Conservation (phyloP, 2,888 invertebrate genomes). For the Molorchus minor region DNA sequence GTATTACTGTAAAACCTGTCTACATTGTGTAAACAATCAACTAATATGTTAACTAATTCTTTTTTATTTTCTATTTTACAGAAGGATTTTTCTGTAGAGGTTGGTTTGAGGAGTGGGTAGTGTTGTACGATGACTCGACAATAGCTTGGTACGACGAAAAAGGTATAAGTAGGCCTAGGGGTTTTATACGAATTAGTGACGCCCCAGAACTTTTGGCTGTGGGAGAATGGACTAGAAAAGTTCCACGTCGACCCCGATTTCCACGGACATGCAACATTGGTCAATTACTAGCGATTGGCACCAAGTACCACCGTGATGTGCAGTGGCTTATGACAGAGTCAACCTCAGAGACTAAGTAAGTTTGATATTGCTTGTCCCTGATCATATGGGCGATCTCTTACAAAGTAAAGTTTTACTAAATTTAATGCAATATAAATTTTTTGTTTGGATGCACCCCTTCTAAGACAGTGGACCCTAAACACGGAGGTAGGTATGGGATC, state of each 20-base stretch:
- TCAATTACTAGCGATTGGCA: slow-evolving; percentile 82
- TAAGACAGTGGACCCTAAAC: no score
- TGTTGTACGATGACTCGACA: slow-evolving; percentile 85
- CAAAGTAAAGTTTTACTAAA: no score
- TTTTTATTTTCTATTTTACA: slow-evolving; percentile 59
- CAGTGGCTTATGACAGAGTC: slow-evolving; percentile 85
- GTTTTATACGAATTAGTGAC: slow-evolving; percentile 73
- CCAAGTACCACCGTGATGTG: slow-evolving; percentile 72
- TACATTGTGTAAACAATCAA: no score
- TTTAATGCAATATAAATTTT: no score
- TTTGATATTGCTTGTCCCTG: slow-evolving; percentile 20
- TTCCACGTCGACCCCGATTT: slow-evolving; percentile 76
- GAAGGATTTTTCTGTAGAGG: slow-evolving; percentile 82
- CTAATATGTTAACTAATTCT: background rate
- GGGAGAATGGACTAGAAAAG: slow-evolving; percentile 81
- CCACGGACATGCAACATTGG: slow-evolving; percentile 74
- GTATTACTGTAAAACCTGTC: no score
- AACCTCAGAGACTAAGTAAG: slow-evolving; percentile 81
- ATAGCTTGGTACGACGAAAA: slow-evolving; percentile 85
- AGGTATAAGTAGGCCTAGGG: slow-evolving; percentile 63
- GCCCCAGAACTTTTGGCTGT: slow-evolving; percentile 84
- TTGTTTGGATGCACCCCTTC: no score
- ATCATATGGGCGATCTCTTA: no score
- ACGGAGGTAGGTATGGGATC: no score
- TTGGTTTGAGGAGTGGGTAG: slow-evolving; percentile 88